These are phyloP conservation scores for Amphiduros pacificus DNA, from an alignment of 2,888 invertebrate species.

Conservation along the genomic window DNA sequence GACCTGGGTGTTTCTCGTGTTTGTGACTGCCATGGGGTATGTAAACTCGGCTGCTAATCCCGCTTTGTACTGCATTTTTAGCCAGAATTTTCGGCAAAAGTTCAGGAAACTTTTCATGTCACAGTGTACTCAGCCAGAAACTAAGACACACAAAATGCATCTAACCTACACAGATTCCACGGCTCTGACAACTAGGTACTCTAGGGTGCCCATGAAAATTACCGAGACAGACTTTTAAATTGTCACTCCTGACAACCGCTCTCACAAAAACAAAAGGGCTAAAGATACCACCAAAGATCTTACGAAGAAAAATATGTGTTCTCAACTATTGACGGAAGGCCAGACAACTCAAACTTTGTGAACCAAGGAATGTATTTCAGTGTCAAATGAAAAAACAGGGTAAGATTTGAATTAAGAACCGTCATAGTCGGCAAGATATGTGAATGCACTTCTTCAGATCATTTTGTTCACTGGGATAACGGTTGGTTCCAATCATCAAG, in stretches of 20 bases:
- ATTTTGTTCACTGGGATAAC: no score
- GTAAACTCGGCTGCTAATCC: constrained; percentile 60
- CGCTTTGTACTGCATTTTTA: constrained; percentile 57
- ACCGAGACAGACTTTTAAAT: constrained; percentile 10
- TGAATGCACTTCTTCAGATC: no score
- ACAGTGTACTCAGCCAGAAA: background rate
- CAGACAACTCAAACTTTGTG: no score
- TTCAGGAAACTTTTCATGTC: constrained; percentile 36
- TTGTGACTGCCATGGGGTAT: constrained; percentile 57
- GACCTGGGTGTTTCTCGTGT: constrained; percentile 53
- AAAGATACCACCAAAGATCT: no score
- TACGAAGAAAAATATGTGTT: no score
- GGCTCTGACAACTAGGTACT: constrained; percentile 7
- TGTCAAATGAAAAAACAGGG: no score
- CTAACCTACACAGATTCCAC: constrained; percentile 3
- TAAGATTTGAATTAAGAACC: no score
- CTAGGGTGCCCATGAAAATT: constrained; percentile 6
- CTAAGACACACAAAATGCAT: background rate
- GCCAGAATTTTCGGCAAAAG: constrained; percentile 54
- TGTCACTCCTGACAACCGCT: background rate
- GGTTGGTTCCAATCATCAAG: no score
- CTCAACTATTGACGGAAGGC: no score
- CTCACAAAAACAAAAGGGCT: no score
- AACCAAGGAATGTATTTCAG: no score
- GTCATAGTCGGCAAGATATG: no score